Evolutionary conservation across 1,140 invertebrate genomes (phyloP).

Genomic region (Frieseomelitta varia): DNA sequence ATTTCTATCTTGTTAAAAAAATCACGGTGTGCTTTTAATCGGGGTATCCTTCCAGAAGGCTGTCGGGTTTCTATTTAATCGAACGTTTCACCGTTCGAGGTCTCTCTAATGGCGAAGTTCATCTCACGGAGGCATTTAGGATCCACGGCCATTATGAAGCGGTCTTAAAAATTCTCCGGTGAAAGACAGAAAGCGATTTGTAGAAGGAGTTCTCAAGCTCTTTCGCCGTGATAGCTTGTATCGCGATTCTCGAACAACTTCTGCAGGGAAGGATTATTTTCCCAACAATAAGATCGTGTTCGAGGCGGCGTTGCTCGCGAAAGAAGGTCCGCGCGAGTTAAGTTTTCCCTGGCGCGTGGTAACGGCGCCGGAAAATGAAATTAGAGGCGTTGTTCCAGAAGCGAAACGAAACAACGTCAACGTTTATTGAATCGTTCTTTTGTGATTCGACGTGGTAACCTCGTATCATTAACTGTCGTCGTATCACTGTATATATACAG

Average conservation of each 20-base stretch:
- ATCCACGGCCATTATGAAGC: not conserved
- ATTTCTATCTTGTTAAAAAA: conserved; percentile 8
- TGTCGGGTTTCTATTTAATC: not conserved
- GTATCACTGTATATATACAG: not conserved
- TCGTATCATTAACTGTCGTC: not conserved
- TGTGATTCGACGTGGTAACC: not conserved
- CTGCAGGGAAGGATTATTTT: conserved; percentile 25
- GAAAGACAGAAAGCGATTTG: conserved; percentile 1
- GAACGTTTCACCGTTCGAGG: not conserved
- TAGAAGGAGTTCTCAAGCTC: conserved; percentile 1
- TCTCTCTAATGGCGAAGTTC: not conserved
- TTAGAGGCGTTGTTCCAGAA: no score
- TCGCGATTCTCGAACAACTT: conserved; percentile 8
- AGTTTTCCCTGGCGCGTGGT: not conserved
- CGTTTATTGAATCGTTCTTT: not conserved
- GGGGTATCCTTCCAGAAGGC: not conserved
- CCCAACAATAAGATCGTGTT: conserved; percentile 23
- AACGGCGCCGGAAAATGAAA: not conserved
- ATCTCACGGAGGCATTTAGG: not conserved
- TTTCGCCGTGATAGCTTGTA: not conserved
- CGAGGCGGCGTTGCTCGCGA: not conserved
- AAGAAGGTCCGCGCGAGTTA: not conserved
- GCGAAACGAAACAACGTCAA: not conserved
- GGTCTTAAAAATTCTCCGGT: not conserved
- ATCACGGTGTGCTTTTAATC: no score